These are phyloP conservation scores for Alaudala cheleensis DNA, from an alignment of 2,113 vertebrate species.

Conservation along the genomic window DNA sequence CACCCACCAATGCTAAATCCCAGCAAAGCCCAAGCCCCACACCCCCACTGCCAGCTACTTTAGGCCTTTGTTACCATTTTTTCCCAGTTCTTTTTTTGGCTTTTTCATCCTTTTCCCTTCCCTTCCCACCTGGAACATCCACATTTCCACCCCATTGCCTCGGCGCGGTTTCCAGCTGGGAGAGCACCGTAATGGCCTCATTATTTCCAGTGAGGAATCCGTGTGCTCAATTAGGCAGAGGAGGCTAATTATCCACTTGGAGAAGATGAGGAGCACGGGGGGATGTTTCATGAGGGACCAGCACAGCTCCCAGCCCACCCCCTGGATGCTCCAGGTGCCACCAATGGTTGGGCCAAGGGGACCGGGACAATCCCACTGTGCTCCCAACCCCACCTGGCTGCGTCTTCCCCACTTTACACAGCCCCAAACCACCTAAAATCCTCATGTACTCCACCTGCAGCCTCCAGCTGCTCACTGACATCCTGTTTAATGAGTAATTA, in stretches of 20 bases:
- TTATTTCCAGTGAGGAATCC: slow-evolving; percentile 55
- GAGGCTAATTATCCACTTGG: slow-evolving; percentile 65
- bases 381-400: not conserved
- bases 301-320: not conserved
- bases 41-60: not conserved
- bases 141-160: not conserved
- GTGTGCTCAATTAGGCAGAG: slow-evolving; percentile 62
- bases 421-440: not conserved
- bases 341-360: accelerated
- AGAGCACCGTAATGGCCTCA: slow-evolving; percentile 56
- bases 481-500: slow-evolving; percentile 22
- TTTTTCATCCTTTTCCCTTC: not conserved
- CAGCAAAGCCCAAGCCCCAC: not conserved
- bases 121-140: slow-evolving; percentile 13
- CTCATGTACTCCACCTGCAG: not conserved
- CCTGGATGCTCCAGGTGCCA: not conserved
- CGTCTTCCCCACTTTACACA: not conserved
- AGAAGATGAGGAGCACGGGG: not conserved
- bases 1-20: not conserved
- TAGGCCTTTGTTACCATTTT: not conserved
- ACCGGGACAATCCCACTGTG: accelerated
- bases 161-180: not conserved
- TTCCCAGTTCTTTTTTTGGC: not conserved
- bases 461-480: not conserved
- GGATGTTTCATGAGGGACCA: not conserved